Evolutionary conservation across 2,797 vertebrate genomes (phyloP), one percentile per base, ranked within the genome.

Genomic region (Knipowitschia caucasica): DNA sequence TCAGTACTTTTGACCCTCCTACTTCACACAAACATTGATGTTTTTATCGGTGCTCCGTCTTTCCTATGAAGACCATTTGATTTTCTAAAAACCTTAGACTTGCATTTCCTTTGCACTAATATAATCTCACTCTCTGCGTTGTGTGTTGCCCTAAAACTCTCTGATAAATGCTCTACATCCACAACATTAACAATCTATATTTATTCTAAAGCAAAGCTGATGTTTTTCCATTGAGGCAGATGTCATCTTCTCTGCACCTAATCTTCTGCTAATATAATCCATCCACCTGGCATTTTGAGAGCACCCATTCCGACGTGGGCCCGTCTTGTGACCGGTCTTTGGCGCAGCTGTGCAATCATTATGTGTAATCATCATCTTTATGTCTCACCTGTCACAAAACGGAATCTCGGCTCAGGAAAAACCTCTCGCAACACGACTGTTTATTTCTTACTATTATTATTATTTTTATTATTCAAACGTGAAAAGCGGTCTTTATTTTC

Each of bases 281-380:
- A 49, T 49, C 46, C 46, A 49, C 30, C 30, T 49, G 46, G 46
- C 46, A 49, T 49, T 49, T 49, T 34, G 10, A 18, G 23, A 34
- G 30, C 23, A 30, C 46, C 29, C 30, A 15, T 34, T 34, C 23
- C 15, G n/a, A 29, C 31, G 46, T 23, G 46, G 46, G 18, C 46
- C 20, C 46, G 9, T 34, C 29, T 49, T 49, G 46, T 34, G 46
- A 49, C 46, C 46, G 9, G 46, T 49, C 30, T 14, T 12, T 5
- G 30, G 46, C 46, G 34, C 46, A 49, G 46, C 46, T 49, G 46
- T 11, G 6, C 9, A 33, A 34, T 49, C 12, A 33, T 49, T 12
- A 49, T 33, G 10, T n/a, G 11, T 49, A 34, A 33, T 49, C 46
- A 33, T 33, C 46, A 8, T 10, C 29, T 33, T 30, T 30, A 23